Conservation (phyloP, 2,797 vertebrate species). For the Onychomys leucogaster region DNA sequence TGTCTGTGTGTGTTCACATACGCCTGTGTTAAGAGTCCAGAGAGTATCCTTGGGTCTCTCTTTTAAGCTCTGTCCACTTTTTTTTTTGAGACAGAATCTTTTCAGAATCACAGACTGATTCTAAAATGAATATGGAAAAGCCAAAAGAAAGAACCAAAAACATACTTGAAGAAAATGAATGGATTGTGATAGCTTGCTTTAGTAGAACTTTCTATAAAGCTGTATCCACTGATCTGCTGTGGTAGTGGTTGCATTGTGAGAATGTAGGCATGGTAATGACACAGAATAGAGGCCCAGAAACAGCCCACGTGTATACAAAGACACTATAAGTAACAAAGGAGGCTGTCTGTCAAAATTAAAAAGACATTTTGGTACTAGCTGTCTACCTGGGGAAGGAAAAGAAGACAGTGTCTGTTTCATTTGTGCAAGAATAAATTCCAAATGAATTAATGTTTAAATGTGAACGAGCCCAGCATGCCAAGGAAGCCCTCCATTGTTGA, state of each 20-base stretch:
- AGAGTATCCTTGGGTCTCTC: neutral
- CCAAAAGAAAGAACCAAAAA: constrained; percentile 3
- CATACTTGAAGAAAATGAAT: constrained; percentile 52
- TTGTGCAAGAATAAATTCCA: constrained; percentile 39
- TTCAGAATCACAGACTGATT: neutral
- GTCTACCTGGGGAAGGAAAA: neutral
- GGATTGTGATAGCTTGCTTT: neutral
- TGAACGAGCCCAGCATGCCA: neutral
- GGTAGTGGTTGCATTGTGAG: neutral
- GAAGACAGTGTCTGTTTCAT: neutral
- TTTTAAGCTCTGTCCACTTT: neutral
- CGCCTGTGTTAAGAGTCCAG: neutral
- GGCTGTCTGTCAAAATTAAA: neutral
- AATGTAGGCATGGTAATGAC: neutral
- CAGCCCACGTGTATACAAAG: neutral
- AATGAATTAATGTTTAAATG: constrained; percentile 29
- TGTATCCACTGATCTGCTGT: neutral
- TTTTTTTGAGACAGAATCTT: neutral
- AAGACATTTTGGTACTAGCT: neutral
- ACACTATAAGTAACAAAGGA: neutral
- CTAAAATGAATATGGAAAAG: constrained; percentile 47
- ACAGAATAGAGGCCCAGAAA: neutral
- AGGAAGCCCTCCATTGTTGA: neutral
- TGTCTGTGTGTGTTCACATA: neutral
- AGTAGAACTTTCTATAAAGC: constrained; percentile 3